Conservation (phyloP, 2,797 vertebrate genomes). For the Tachyglossus aculeatus region DNA sequence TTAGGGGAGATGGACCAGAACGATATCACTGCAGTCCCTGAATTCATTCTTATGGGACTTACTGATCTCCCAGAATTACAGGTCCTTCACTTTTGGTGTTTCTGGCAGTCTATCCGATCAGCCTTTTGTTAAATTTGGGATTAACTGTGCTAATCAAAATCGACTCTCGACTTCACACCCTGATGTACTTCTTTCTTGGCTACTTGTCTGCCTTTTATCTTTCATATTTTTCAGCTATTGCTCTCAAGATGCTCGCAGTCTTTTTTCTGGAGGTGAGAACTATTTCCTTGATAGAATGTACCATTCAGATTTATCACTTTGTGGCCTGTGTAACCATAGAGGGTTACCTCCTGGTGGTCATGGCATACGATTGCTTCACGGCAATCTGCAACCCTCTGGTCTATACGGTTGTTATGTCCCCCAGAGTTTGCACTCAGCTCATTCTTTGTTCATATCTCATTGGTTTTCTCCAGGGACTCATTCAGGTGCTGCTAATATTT, state of each 20-base stretch:
- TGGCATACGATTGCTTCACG: constrained; percentile 4
- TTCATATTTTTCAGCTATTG: not conserved
- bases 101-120: not conserved
- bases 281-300: not conserved
- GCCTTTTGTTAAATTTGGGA: not conserved
- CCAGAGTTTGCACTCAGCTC: not conserved
- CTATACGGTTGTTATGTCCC: not conserved
- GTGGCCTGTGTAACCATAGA: not conserved
- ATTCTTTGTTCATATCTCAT: no score
- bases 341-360: not conserved
- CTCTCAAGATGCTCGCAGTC: constrained; percentile 2
- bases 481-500: no score
- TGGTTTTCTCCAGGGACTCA: no score
- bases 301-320: constrained; percentile 2
- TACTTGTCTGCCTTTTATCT: constrained; percentile 2
- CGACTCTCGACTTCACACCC: not conserved
- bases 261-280: not conserved
- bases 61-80: not conserved
- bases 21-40: not conserved
- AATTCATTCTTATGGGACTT: constrained; percentile 1
- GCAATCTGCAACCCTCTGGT: not conserved
- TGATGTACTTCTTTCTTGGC: constrained; percentile 11
- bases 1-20: no score
- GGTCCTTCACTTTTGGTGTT: constrained; percentile 4
- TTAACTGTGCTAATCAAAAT: not conserved